These are phyloP conservation scores for Bursaphelenchus okinawaensis DNA, from an alignment of 2,888 invertebrate species.

Conservation along the genomic window DNA sequence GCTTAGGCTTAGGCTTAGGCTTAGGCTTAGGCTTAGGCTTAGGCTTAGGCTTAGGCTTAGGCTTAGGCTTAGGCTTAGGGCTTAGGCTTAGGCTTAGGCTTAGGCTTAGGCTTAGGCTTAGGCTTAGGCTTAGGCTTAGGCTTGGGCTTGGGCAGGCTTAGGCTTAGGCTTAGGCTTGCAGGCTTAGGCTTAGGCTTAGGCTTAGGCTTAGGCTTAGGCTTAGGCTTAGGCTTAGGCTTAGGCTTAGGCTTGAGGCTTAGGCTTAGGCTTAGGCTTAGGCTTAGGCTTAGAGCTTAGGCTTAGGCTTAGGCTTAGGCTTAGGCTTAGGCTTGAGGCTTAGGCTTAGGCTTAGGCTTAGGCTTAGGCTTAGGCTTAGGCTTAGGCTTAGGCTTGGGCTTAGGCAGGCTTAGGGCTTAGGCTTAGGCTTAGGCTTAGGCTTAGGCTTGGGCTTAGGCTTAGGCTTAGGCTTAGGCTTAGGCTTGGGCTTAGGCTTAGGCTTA, in stretches of 20 bases:
- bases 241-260: conserved; percentile 28
- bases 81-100: too few relatives aligned
- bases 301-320: conserved; percentile 34
- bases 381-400: conserved; percentile 24
- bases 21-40: too few relatives aligned
- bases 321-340: conserved; percentile 27
- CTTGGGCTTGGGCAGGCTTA: conserved; percentile 20
- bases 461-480: conserved; percentile 31
- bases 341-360: conserved; percentile 23
- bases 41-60: too few relatives aligned
- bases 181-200: conserved; percentile 19
- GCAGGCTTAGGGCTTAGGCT: conserved; percentile 22
- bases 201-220: conserved; percentile 26
- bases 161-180: conserved; percentile 30
- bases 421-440: conserved; percentile 25
- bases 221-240: conserved; percentile 33
- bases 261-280: conserved; percentile 30
- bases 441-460: conserved; percentile 28
- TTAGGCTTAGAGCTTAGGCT: conserved; percentile 31
- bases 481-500: conserved; percentile 31
- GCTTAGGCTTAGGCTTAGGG: too few relatives aligned
- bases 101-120: too few relatives aligned
- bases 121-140: conserved; percentile 20
- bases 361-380: conserved; percentile 21
- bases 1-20: too few relatives aligned